phyloP scores from a whole-genome alignment of 1,140 invertebrate genomes.

The Musca vetustissima region DNA sequence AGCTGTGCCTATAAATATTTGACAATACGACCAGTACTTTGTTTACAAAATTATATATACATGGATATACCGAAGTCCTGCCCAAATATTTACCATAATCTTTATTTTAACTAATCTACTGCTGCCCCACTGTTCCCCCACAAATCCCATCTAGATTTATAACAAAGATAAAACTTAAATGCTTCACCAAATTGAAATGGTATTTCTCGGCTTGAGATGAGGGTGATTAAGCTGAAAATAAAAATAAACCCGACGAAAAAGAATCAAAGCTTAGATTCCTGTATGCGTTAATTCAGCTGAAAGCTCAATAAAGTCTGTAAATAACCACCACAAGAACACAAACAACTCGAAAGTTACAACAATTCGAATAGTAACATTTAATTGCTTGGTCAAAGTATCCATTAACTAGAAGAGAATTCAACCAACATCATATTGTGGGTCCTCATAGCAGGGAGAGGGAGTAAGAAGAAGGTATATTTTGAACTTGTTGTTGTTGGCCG shows the following conservation, averaged over 20 bases:
- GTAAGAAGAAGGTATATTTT: no score
- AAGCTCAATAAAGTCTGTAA: no score
- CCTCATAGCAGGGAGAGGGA: no score
- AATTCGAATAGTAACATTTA: not conserved
- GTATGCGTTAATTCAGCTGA: not conserved
- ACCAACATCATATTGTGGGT: no score
- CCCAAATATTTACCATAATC: no score
- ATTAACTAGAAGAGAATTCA: not conserved
- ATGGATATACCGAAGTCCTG: no score
- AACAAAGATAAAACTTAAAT: slow-evolving; percentile 22
- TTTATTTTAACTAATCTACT: no score
- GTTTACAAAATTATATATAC: no score
- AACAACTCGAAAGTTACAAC: not conserved
- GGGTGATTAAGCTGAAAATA: slow-evolving; percentile 14
- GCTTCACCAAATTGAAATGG: slow-evolving; percentile 16
- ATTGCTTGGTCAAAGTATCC: slow-evolving; percentile 11
- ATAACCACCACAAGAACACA: not conserved
- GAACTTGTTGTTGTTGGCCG: no score
- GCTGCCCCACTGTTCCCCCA: no score
- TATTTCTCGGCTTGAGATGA: slow-evolving; percentile 11
- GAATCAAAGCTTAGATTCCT: slow-evolving; percentile 10
- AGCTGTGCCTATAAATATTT: no score
- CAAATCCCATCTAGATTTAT: slow-evolving; percentile 11
- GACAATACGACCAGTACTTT: no score
- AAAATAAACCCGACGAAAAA: not conserved